Evolutionary conservation across 2,797 vertebrate species (phyloP).

Genomic region (Sardinella longiceps): DNA sequence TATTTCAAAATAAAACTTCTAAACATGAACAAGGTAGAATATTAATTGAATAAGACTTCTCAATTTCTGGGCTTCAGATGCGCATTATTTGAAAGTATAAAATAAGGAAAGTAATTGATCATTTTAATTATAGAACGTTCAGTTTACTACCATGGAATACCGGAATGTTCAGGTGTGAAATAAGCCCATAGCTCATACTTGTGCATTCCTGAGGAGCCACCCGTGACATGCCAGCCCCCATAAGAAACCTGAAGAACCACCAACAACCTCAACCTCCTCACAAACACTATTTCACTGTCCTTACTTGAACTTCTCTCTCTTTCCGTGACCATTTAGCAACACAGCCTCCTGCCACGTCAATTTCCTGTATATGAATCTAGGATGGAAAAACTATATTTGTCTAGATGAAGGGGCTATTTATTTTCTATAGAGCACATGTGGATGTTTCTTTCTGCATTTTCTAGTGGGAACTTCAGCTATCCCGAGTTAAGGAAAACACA

Average conservation of each 20-base stretch:
- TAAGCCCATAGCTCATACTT: neutral
- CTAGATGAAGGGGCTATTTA: slow-evolving; percentile 10
- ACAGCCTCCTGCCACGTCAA: neutral
- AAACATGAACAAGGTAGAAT: neutral
- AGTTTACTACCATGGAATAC: too few relatives aligned
- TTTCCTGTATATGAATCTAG: slow-evolving; percentile 10
- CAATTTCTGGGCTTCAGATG: too few relatives aligned
- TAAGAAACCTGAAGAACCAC: neutral
- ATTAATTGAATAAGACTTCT: too few relatives aligned
- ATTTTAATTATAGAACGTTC: too few relatives aligned
- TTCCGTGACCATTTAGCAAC: neutral
- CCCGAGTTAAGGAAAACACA: neutral
- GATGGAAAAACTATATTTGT: slow-evolving; percentile 15
- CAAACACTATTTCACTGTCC: neutral
- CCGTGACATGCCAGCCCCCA: neutral
- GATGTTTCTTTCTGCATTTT: neutral
- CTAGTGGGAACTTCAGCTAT: slow-evolving; percentile 13
- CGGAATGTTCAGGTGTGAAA: too few relatives aligned
- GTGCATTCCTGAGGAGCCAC: neutral
- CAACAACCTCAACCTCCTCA: neutral
- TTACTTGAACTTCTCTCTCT: slow-evolving; percentile 2
- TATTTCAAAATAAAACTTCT: too few relatives aligned
- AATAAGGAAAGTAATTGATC: too few relatives aligned
- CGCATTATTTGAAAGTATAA: too few relatives aligned
- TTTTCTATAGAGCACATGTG: neutral